Conservation (phyloP, 1,140 invertebrate genomes). For the Cydia pomonella region DNA sequence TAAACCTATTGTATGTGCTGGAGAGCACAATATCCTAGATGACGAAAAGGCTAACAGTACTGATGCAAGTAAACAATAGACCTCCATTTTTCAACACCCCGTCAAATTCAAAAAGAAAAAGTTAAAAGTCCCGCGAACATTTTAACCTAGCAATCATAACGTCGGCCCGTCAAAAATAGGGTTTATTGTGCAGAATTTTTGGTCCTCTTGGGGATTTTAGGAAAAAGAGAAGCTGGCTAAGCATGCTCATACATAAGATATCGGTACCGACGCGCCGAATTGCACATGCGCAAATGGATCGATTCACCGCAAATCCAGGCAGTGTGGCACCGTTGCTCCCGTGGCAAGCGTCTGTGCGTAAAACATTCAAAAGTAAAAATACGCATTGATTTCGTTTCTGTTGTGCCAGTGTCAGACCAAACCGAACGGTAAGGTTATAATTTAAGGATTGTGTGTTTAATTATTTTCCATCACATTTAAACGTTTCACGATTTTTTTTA, state of each 20-base stretch:
- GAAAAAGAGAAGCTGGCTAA: slow-evolving; percentile 42
- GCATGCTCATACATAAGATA: slow-evolving; percentile 75
- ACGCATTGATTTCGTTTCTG: slow-evolving; percentile 55
- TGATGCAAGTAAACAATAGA: background rate
- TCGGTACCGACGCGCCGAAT: slow-evolving; percentile 61
- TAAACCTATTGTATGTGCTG: background rate
- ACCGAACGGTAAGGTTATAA: slow-evolving; percentile 21
- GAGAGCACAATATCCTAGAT: background rate
- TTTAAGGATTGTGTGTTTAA: slow-evolving; percentile 1
- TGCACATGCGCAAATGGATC: slow-evolving; percentile 69
- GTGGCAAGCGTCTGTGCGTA: slow-evolving; percentile 7
- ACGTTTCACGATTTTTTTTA: background rate
- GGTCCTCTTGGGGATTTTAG: background rate
- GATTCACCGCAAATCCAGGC: slow-evolving; percentile 65
- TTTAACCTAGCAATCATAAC: background rate
- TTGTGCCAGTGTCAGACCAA: slow-evolving; percentile 13
- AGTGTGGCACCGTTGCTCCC: slow-evolving; percentile 43
- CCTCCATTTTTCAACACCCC: background rate
- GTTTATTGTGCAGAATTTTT: background rate
- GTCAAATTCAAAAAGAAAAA: background rate
- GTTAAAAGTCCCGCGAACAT: background rate
- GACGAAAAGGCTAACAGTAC: background rate
- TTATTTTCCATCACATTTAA: background rate
- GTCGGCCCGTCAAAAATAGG: background rate
- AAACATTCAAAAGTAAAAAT: slow-evolving; percentile 32